Percentiles rank a stretch among this genome's conserved stretches.
Evolutionary conservation across 2,888 invertebrate species (phyloP).

Genomic region (Nyleta sp.): DNA sequence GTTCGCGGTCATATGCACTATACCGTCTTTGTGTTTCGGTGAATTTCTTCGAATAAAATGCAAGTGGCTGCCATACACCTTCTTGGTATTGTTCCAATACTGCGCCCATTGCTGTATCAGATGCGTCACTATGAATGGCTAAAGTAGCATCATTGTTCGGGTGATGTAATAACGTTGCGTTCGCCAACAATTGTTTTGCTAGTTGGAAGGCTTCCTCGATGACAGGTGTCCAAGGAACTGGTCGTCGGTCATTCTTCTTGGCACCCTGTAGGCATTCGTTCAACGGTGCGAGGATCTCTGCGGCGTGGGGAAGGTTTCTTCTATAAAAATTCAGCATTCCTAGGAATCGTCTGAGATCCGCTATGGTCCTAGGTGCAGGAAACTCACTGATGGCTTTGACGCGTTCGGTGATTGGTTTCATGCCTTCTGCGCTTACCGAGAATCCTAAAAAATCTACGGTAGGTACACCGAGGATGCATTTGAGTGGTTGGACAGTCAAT

Average conservation of each 20-base stretch:
- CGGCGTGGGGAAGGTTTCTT: slow-evolving; percentile 42
- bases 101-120: neutral
- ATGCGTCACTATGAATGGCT: neutral
- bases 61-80: neutral
- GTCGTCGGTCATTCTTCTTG: slow-evolving; percentile 51
- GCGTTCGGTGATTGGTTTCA: slow-evolving; percentile 11
- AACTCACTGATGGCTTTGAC: slow-evolving; percentile 41
- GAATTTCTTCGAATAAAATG: neutral
- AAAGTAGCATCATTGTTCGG: slow-evolving; percentile 13
- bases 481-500: slow-evolving; percentile 34
- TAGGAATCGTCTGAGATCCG: slow-evolving; percentile 30
- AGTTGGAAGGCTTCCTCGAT: slow-evolving; percentile 37
- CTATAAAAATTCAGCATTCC: slow-evolving; percentile 6
- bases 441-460: neutral
- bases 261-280: slow-evolving; percentile 22
- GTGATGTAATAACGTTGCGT: slow-evolving; percentile 42
- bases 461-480: neutral
- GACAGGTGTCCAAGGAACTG: slow-evolving; percentile 53
- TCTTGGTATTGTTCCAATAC: slow-evolving; percentile 1
- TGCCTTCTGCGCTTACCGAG: slow-evolving; percentile 1
- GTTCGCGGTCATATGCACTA: slow-evolving; percentile 66
- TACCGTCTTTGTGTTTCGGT: slow-evolving; percentile 33
- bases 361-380: slow-evolving; percentile 13
- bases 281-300: slow-evolving; percentile 46
- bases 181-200: slow-evolving; percentile 15